Conservation (phyloP, 2,797 vertebrate species). For the Champsocephalus esox region DNA sequence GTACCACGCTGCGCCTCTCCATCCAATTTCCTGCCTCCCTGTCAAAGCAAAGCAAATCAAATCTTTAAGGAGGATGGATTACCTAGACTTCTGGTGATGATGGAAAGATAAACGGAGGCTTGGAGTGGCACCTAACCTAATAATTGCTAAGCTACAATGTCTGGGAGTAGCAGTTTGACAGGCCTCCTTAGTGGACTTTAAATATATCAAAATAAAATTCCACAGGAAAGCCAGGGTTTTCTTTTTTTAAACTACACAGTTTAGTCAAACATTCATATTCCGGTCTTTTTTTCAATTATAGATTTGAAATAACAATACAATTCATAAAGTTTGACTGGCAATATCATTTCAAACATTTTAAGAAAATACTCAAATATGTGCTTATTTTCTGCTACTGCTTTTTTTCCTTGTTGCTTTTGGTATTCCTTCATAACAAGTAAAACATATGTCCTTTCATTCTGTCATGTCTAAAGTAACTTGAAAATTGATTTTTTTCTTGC, state of each 20-base stretch:
- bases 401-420: not conserved
- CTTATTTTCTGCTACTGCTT: not conserved
- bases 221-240: not conserved
- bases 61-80: conserved; percentile 59
- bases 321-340: not conserved
- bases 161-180: conserved; percentile 8
- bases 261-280: not conserved
- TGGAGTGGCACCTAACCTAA: conserved; percentile 15
- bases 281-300: not conserved
- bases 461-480: not conserved
- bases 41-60: conserved; percentile 63
- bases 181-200: not conserved
- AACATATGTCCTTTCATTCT: not conserved
- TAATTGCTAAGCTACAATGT: not conserved
- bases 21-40: conserved; percentile 61
- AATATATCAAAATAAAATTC: not conserved
- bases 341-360: not conserved
- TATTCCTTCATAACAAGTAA: no score
- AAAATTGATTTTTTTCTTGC: no score
- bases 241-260: not conserved
- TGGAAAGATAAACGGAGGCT: conserved; percentile 4
- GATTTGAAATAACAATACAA: no score
- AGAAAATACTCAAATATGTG: not conserved
- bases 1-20: conserved; percentile 28
- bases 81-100: conserved; percentile 20